Evolutionary conservation across 2,113 vertebrate genomes (phyloP), one percentile per base, ranked within the genome.

Genomic region (Pantherophis guttatus): DNA sequence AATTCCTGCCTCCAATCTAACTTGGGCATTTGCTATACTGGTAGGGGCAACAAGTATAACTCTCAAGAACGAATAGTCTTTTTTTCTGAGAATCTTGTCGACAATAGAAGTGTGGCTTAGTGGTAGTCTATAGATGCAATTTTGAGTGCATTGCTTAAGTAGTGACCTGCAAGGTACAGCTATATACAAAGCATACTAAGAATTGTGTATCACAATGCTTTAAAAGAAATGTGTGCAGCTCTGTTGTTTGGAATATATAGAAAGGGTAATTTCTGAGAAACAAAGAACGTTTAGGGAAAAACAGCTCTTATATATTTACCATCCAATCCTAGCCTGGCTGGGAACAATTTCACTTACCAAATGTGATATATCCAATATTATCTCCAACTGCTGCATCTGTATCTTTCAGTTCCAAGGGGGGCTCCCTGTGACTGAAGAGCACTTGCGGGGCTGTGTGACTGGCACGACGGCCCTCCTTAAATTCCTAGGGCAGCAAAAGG

Each of bases 311-410:
- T 1, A 19, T 92, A 19, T 39, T 48, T 26, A 0, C 11, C n/a
- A 62, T 7, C 24, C 88, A 6, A 89, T 29, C 33, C 24, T 29
- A 89, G 53, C 29, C 48, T 39, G 54, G 52, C 5, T 89, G 87
- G 89, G 33, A 57, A 39, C 29, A 75, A 17, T 8, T 7, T 5
- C 1, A 87, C 98, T 96, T 93, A 99, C 99, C 99, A 2, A 99
- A 99, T 94, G 99, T 99, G 97, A 99, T 99, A 97, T 99, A 99
- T 95, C 99, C 99, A 5, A 99, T 99, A 96, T 99, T 99, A 98
- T 99, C 99, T 0, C 99, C 99, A 29, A 99, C 98, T 0, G 99
- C 98, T 0, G 99, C 99, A 0, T 99, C 99, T 0, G 99, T 99
- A 97, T 99, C 99, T 95, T 99, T 99, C 95, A 99, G 98, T 95